phyloP scores from a whole-genome alignment of 2,113 vertebrate genomes.

The Heterocephalus glaber region DNA sequence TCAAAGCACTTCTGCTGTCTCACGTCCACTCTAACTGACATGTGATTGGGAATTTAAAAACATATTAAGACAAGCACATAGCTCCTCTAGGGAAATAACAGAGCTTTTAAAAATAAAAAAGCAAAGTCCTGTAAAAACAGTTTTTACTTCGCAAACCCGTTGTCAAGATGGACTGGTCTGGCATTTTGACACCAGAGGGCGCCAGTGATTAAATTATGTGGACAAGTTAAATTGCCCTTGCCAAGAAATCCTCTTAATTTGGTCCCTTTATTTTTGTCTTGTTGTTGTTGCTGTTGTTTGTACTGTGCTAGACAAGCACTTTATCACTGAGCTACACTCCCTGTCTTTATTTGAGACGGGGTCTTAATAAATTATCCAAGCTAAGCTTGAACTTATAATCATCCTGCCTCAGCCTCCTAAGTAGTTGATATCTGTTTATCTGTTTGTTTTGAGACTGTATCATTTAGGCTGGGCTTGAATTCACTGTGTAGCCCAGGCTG shows the following conservation, averaged over 20 bases:
- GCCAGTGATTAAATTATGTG: constrained; percentile 66
- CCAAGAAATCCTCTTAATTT: background rate
- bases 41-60: background rate
- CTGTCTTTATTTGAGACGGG: background rate
- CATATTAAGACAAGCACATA: background rate
- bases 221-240: background rate
- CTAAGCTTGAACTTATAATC: background rate
- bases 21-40: background rate
- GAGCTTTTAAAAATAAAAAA: background rate
- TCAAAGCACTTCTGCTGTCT: background rate
- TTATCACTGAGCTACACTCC: background rate
- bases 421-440: background rate
- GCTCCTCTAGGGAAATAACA: background rate
- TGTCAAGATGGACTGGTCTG: background rate
- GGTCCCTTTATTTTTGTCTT: background rate
- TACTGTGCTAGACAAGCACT: background rate
- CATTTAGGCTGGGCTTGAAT: background rate
- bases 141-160: too few species aligned
- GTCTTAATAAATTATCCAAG: background rate
- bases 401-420: background rate
- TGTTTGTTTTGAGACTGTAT: background rate
- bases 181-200: constrained; percentile 82
- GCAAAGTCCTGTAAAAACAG: background rate
- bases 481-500: background rate
- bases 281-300: background rate